These are phyloP conservation scores for Porphyrio hochstetteri DNA, from an alignment of 2,113 vertebrate genomes.

Conservation along the genomic window DNA sequence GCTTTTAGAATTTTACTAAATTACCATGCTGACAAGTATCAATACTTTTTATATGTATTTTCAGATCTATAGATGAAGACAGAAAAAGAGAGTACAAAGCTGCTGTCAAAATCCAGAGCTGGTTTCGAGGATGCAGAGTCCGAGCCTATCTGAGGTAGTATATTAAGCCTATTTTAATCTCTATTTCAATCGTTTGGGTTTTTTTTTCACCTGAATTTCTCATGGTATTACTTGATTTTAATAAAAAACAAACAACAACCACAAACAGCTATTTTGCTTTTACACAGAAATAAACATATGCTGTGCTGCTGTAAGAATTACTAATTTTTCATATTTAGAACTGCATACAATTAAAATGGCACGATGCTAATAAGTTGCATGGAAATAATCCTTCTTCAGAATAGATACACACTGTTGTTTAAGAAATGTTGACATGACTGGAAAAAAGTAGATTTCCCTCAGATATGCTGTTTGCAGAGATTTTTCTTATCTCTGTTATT, in stretches of 20 bases:
- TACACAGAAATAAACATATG: background rate
- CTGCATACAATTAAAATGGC: background rate
- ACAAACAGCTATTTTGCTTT: background rate
- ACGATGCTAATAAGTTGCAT: background rate
- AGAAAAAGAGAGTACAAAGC: slow-evolving; percentile 76
- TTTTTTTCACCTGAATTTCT: background rate
- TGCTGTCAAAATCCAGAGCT: slow-evolving; percentile 86
- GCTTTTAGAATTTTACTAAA: background rate
- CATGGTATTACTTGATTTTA: background rate
- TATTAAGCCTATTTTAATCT: background rate
- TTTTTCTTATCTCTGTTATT: background rate
- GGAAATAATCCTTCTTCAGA: background rate
- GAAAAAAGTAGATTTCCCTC: background rate
- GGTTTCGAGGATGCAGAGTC: slow-evolving; percentile 85
- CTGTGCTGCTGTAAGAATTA: background rate
- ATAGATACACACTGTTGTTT: background rate
- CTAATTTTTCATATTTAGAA: background rate
- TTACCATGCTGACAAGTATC: background rate
- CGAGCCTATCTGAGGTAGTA: slow-evolving; percentile 85
- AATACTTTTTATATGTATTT: background rate
- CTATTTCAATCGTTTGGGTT: background rate
- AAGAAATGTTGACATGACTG: background rate
- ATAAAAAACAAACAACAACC: background rate
- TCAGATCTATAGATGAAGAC: slow-evolving; percentile 79
- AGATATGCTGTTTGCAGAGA: background rate